These are phyloP conservation scores for Azorinus chamasolen DNA, from an alignment of 2,888 invertebrate species.

Conservation along the genomic window DNA sequence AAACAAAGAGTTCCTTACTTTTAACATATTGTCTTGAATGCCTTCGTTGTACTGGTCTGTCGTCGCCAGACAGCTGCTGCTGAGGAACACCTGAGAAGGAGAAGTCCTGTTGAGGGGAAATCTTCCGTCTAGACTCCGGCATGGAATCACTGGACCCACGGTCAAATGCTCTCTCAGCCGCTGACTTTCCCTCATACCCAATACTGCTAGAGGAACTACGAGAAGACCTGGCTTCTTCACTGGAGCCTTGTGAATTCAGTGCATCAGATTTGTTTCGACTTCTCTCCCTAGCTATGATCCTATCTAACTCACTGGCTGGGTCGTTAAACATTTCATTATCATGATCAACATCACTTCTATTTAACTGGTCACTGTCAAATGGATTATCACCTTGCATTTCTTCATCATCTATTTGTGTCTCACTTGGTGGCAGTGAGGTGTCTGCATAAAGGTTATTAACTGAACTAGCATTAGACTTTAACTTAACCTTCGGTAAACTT, in stretches of 20 bases:
- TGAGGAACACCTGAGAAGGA: conserved; percentile 45
- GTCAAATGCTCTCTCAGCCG: conserved; percentile 57
- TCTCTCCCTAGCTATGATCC: conserved; percentile 56
- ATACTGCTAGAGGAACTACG: conserved; percentile 56
- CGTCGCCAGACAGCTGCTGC: conserved; percentile 40
- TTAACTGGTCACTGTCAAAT: conserved; percentile 1
- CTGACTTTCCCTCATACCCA: conserved; percentile 50
- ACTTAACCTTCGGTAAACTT: conserved; percentile 51
- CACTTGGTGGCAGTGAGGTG: background rate
- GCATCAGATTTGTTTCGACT: conserved; percentile 47
- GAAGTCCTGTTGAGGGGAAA: conserved; percentile 51
- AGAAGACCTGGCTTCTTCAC: conserved; percentile 48
- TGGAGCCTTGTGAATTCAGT: conserved; percentile 56
- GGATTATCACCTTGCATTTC: background rate
- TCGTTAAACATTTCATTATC: conserved; percentile 15
- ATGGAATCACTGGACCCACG: conserved; percentile 54
- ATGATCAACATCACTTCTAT: conserved; percentile 10
- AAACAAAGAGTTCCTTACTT: conserved; percentile 36
- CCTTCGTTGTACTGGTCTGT: conserved; percentile 27
- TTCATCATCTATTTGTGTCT: background rate
- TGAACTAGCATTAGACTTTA: conserved; percentile 30
- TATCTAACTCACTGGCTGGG: conserved; percentile 47
- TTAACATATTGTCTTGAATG: conserved; percentile 41
- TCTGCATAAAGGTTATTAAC: background rate
- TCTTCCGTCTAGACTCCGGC: conserved; percentile 39